Evolutionary conservation across 2,113 vertebrate species (phyloP), one percentile per base, ranked within the genome.

Genomic region (Casuarius casuarius): DNA sequence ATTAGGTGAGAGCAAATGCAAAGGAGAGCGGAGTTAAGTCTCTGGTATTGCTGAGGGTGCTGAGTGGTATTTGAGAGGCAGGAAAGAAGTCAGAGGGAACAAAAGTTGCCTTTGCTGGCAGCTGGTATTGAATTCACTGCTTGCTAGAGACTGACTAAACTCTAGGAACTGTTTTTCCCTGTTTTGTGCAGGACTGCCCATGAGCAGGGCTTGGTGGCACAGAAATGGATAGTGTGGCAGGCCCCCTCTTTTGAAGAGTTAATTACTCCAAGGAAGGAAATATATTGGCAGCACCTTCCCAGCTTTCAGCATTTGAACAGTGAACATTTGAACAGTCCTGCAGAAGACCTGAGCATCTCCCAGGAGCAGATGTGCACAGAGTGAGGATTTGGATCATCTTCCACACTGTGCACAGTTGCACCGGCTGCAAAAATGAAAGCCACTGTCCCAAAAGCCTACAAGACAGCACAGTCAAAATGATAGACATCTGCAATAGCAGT

Each of bases 1-100:
- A 97, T 95, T 82, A 92, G 84, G 84, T 82, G 87, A 89, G 95
- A 70, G 87, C 38, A 61, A 95, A 89, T 40, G 90, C 20, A 17
- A 90, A n/a, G 66, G 29, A 84, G 66, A 87, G 58, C 2, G 0
- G 54, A 89, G 84, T 73, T 96, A 87, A 92, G 81, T 40, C 74
- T 85, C 74, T 20, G 76, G 84, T 84, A 58, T 29, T 28, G 74
- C 92, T 85, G 81, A 91, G 91, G 81, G 87, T 91, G 83, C 87
- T 76, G 84, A 85, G 62, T 68, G 44, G 35, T n/a, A 17, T 91
- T 96, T 88, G 31, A 44, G 84, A 77, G 77, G 54, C 54, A 87
- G 49, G 33, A 49, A 73, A 85, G 91, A 94, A 77, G 70, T 40
- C 61, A 75, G 75, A 84, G 44, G 84, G 86, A 84, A 91, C 31